Percentiles rank a stretch among this genome's conserved stretches.
Evolutionary conservation across 2,797 vertebrate species (phyloP).

Genomic region (Pseudocheirus occidentalis): DNA sequence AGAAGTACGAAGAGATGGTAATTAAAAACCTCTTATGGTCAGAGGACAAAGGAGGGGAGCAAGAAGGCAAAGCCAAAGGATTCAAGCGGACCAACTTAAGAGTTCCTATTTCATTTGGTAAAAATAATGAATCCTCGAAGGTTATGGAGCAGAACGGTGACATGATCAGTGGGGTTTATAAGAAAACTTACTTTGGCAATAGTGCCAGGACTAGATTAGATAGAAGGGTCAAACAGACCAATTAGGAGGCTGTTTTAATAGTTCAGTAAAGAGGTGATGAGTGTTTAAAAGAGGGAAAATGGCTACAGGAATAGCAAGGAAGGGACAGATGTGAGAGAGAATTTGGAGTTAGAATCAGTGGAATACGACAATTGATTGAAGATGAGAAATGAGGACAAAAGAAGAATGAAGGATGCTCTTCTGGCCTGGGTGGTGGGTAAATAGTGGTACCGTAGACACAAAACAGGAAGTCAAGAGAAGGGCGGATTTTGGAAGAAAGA

Average conservation of each 20-base stretch:
- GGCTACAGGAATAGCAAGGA: background rate
- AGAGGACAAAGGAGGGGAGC: background rate
- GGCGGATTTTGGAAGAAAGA: background rate
- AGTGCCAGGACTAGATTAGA: background rate
- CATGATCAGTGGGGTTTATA: background rate
- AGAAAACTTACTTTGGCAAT: background rate
- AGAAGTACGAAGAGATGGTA: background rate
- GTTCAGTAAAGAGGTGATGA: no score
- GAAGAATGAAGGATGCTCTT: background rate
- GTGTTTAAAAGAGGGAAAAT: background rate
- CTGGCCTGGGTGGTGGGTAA: background rate
- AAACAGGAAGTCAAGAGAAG: background rate
- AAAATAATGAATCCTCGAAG: background rate
- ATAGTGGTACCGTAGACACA: no score
- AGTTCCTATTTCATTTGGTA: background rate
- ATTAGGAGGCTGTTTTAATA: background rate
- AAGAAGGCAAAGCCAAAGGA: background rate
- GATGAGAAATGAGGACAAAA: background rate
- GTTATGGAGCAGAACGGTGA: background rate
- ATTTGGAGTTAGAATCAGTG: background rate
- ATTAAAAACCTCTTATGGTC: background rate
- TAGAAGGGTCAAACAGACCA: no score
- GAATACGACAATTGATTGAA: background rate
- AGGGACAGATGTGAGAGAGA: background rate
- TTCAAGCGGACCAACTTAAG: background rate